phyloP scores from a whole-genome alignment of 2,113 vertebrate genomes.

The Synchiropus splendidus region DNA sequence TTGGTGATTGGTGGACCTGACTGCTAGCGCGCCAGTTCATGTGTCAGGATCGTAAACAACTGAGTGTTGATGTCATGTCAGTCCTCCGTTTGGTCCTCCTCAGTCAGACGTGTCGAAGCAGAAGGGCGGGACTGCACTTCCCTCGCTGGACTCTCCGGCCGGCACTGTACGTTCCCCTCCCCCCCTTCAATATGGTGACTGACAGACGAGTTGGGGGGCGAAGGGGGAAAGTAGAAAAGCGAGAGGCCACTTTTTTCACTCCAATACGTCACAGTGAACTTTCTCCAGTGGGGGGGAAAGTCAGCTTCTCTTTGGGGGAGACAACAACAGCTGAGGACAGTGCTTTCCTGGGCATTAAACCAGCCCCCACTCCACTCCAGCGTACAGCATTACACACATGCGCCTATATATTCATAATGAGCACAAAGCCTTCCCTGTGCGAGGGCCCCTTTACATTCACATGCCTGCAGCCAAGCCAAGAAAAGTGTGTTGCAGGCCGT shows the following conservation, averaged over 20 bases:
- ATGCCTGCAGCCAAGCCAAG: slow-evolving; percentile 28
- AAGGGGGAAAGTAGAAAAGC: slow-evolving; percentile 19
- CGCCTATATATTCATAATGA: slow-evolving; percentile 28
- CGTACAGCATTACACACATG: slow-evolving; percentile 30
- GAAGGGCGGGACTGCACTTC: slow-evolving; percentile 31
- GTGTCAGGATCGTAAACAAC: too few relatives aligned
- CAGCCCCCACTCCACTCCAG: slow-evolving; percentile 9
- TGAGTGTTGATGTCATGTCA: too few relatives aligned
- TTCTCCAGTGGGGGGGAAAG: too few relatives aligned
- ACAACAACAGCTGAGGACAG: slow-evolving; percentile 54
- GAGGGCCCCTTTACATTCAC: slow-evolving; percentile 32
- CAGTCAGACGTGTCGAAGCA: slow-evolving; percentile 9
- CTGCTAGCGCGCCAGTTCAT: too few relatives aligned
- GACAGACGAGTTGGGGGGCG: slow-evolving; percentile 28
- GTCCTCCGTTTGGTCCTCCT: too few relatives aligned
- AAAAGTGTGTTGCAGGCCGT: slow-evolving; percentile 11
- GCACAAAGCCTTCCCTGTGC: slow-evolving; percentile 48
- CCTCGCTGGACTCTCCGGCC: slow-evolving; percentile 24
- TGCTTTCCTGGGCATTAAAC: slow-evolving; percentile 45
- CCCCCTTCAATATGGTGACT: slow-evolving; percentile 27
- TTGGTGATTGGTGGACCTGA: too few relatives aligned
- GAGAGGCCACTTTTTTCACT: slow-evolving; percentile 17
- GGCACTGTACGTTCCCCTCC: slow-evolving; percentile 41
- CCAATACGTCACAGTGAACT: not conserved
- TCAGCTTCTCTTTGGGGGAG: too few relatives aligned